Conservation (phyloP, 2,113 vertebrate genomes). For the Pedionomus torquatus region DNA sequence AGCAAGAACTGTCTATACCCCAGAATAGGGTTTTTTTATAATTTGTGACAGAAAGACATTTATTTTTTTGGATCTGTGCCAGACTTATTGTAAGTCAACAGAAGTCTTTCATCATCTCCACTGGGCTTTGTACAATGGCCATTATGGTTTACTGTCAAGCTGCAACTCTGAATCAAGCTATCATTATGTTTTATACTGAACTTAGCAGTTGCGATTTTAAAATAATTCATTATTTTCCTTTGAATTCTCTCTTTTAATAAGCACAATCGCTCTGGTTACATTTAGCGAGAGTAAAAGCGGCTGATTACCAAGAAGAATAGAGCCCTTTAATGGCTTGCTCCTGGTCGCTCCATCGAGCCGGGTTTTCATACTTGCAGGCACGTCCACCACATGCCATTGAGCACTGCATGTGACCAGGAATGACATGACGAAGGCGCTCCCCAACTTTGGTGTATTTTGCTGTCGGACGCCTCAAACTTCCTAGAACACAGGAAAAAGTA, state of each 20-base stretch:
- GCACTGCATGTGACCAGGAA: slow-evolving; percentile 94
- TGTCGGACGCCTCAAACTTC: slow-evolving; percentile 81
- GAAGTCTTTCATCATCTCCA: background rate
- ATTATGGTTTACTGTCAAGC: background rate
- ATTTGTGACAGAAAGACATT: background rate
- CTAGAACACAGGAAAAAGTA: slow-evolving; percentile 60
- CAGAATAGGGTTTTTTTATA: background rate
- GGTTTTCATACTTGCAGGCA: slow-evolving; percentile 97
- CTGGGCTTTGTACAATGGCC: background rate
- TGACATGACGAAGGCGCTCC: slow-evolving; percentile 92
- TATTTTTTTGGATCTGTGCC: background rate
- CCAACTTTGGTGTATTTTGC: slow-evolving; percentile 96
- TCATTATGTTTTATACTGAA: background rate
- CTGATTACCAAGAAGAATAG: slow-evolving; percentile 92
- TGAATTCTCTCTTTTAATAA: background rate
- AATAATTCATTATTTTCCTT: background rate
- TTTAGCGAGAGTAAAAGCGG: background rate
- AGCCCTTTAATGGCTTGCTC: slow-evolving; percentile 92
- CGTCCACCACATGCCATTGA: slow-evolving; percentile 95
- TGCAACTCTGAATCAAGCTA: background rate
- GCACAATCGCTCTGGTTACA: background rate
- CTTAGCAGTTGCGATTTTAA: background rate
- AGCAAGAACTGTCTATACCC: background rate
- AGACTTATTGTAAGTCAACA: background rate
- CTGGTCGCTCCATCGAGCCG: slow-evolving; percentile 88